Conservation (phyloP, 2,888 invertebrate species). For the Chaetogeoica ovagalla region DNA sequence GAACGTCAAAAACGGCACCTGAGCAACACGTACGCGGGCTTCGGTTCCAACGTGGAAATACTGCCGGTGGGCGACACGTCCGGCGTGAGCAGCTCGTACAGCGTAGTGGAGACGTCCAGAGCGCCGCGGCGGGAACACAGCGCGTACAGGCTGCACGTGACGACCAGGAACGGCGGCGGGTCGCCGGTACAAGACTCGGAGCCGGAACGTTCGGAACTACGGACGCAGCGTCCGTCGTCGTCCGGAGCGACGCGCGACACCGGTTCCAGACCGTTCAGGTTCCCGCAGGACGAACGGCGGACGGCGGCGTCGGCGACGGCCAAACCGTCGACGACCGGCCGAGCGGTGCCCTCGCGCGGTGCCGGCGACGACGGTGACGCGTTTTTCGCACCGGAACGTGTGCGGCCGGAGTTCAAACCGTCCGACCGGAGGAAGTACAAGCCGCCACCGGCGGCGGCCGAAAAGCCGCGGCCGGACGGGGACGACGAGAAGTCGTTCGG, state of each 20-base stretch:
- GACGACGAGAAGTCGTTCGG: not conserved
- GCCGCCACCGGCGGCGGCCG: not conserved
- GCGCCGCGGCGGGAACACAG: slow-evolving; percentile 10
- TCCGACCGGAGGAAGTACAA: not conserved
- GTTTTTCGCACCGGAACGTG: not conserved
- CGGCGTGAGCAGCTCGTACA: slow-evolving; percentile 54
- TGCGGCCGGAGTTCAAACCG: not conserved
- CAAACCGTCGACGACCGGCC: not conserved
- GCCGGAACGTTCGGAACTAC: slow-evolving; percentile 17
- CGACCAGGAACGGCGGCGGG: not conserved
- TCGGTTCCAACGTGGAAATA: slow-evolving; percentile 35
- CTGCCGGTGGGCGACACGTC: slow-evolving; percentile 43
- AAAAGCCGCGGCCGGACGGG: not conserved
- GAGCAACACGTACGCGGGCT: slow-evolving; percentile 28
- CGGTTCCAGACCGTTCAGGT: not conserved
- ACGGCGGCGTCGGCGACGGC: not conserved
- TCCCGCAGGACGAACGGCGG: not conserved
- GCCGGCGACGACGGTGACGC: slow-evolving; percentile 6
- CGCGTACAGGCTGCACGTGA: not conserved
- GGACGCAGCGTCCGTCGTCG: not conserved
- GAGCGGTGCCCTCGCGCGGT: not conserved
- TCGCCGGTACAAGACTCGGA: not conserved
- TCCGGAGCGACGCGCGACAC: too few species aligned
- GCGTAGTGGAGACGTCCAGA: slow-evolving; percentile 54
- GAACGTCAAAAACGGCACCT: slow-evolving; percentile 27